These are phyloP conservation scores for Drosophila tripunctata DNA, from an alignment of 2,888 invertebrate genomes.

Conservation along the genomic window DNA sequence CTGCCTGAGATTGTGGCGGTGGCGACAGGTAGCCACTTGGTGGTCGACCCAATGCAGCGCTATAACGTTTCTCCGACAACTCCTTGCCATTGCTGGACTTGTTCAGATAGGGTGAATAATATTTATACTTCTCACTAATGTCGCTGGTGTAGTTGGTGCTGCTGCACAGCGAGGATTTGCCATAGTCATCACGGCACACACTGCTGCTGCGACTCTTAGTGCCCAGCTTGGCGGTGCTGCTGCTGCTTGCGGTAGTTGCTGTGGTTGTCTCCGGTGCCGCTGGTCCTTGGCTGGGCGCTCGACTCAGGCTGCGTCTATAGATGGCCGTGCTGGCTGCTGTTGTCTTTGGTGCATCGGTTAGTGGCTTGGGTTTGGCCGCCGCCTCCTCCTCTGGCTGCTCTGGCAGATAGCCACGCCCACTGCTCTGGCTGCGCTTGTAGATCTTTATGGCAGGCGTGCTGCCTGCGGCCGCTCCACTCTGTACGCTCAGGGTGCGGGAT, in stretches of 20 bases:
- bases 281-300: slow-evolving; percentile 53
- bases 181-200: slow-evolving; percentile 78
- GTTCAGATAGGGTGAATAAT: slow-evolving; percentile 82
- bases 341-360: slow-evolving; percentile 62
- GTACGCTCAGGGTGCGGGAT: slow-evolving; percentile 87
- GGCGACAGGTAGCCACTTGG: slow-evolving; percentile 81
- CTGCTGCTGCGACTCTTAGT: slow-evolving; percentile 75
- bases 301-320: slow-evolving; percentile 67
- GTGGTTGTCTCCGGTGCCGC: slow-evolving; percentile 1
- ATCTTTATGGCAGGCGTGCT: slow-evolving; percentile 55
- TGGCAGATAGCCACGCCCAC: slow-evolving; percentile 81
- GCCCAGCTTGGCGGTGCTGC: neutral
- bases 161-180: slow-evolving; percentile 73
- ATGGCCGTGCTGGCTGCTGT: slow-evolving; percentile 59
- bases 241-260: neutral
- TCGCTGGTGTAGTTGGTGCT: slow-evolving; percentile 81
- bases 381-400: slow-evolving; percentile 41
- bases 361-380: slow-evolving; percentile 17
- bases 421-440: slow-evolving; percentile 84
- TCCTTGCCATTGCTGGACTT: slow-evolving; percentile 67
- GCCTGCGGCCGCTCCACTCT: slow-evolving; percentile 68
- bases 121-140: slow-evolving; percentile 83
- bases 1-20: slow-evolving; percentile 35
- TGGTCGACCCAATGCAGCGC: slow-evolving; percentile 74
- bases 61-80: slow-evolving; percentile 74